phyloP scores from a whole-genome alignment of 1,140 invertebrate genomes.

The Apis mellifera region Amel_HAv3.1 CM009936.2:9577001-9577500 shows the following conservation, averaged over 20 bases:
- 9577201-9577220: background rate
- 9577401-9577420: too few relatives aligned
- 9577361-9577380: too few relatives aligned
- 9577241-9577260: background rate
- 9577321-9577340: too few relatives aligned
- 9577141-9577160: constrained; percentile 1
- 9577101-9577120: background rate
- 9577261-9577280: background rate
- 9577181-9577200: background rate
- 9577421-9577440: too few relatives aligned
- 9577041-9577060: constrained; percentile 28
- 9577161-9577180: background rate
- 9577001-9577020: constrained; percentile 56
- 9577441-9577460: too few relatives aligned
- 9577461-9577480: too few relatives aligned
- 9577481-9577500: too few relatives aligned
- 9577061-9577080: constrained; percentile 13
- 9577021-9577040: constrained; percentile 30
- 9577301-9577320: too few relatives aligned
- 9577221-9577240: background rate
- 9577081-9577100: constrained; percentile 44
- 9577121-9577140: constrained; percentile 25
- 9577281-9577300: background rate
- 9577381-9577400: too few relatives aligned
- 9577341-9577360: too few relatives aligned